phyloP scores from a whole-genome alignment of 2,888 invertebrate genomes.

The Choristoneura rosaceana region DNA sequence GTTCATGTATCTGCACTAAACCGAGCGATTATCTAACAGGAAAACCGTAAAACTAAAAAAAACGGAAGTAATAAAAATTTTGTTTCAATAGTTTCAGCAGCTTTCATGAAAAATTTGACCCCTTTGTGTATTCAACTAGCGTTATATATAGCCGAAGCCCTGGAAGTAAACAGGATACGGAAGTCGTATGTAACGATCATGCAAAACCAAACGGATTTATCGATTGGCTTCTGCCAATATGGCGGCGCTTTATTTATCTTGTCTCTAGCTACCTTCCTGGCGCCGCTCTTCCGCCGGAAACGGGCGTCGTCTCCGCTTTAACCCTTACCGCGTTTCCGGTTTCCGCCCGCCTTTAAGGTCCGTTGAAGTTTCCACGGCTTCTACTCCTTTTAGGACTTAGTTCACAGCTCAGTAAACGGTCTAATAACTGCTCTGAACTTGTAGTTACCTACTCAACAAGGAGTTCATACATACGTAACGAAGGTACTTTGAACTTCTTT shows the following conservation, averaged over 20 bases:
- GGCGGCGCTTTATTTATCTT: conserved; percentile 80
- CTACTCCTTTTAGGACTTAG: conserved; percentile 56
- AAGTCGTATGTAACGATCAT: conserved; percentile 76
- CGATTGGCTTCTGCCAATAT: conserved; percentile 80
- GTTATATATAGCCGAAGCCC: conserved; percentile 39
- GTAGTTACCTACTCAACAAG: background rate
- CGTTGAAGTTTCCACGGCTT: conserved; percentile 66
- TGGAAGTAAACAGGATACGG: conserved; percentile 80
- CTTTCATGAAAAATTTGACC: conserved; percentile 31
- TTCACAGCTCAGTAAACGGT: conserved; percentile 60
- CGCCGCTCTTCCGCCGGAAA: conserved; percentile 82
- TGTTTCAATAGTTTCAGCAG: conserved; percentile 26
- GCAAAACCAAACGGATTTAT: conserved; percentile 82
- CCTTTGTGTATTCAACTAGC: conserved; percentile 25
- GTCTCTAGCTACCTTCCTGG: conserved; percentile 78
- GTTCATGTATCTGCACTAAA: too few relatives aligned
- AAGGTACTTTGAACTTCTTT: background rate
- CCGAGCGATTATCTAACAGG: too few relatives aligned
- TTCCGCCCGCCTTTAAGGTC: conserved; percentile 80
- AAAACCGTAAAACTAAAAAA: too few relatives aligned
- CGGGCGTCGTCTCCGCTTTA: conserved; percentile 82
- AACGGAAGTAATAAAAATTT: too few relatives aligned
- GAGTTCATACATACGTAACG: background rate
- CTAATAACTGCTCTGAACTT: conserved; percentile 47
- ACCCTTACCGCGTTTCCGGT: conserved; percentile 84